Evolutionary conservation across 1,140 invertebrate genomes (phyloP).

Genomic region (Drosophila sproati): DNA sequence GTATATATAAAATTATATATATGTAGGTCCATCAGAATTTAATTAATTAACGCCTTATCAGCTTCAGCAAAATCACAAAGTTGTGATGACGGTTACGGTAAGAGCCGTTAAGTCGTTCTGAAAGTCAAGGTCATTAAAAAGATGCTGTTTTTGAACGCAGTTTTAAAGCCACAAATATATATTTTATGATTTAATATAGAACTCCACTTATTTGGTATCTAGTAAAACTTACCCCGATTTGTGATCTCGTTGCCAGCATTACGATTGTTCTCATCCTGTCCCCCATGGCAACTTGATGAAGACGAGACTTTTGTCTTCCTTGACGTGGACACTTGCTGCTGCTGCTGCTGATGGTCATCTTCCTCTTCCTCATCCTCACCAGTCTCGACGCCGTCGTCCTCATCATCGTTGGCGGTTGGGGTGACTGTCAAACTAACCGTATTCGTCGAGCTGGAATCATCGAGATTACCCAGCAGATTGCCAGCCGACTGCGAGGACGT

Average conservation of each 20-base stretch:
- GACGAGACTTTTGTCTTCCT: conserved; percentile 51
- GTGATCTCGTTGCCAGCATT: conserved; percentile 82
- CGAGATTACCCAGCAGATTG: conserved; percentile 58
- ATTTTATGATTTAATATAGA: background rate
- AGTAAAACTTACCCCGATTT: conserved; percentile 65
- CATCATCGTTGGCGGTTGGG: conserved; percentile 55
- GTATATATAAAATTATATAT: no score
- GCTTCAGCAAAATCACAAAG: no score
- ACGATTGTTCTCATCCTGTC: conserved; percentile 82
- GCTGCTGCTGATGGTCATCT: conserved; percentile 33
- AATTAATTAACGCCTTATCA: no score
- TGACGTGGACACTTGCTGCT: conserved; percentile 27
- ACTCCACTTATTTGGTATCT: background rate
- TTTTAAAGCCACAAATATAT: background rate
- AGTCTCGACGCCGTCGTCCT: conserved; percentile 75
- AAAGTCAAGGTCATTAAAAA: no score
- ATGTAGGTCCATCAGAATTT: no score
- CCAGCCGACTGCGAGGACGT: conserved; percentile 78
- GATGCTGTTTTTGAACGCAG: no score
- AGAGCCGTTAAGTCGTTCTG: no score
- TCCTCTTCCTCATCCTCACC: conserved; percentile 74
- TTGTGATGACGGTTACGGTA: no score
- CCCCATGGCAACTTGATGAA: conserved; percentile 45
- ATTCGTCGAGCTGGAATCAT: conserved; percentile 50
- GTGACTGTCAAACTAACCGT: conserved; percentile 37